Evolutionary conservation across 2,888 invertebrate genomes (phyloP), one percentile per base, ranked within the genome.

Genomic region (Syrista parreyssii): DNA sequence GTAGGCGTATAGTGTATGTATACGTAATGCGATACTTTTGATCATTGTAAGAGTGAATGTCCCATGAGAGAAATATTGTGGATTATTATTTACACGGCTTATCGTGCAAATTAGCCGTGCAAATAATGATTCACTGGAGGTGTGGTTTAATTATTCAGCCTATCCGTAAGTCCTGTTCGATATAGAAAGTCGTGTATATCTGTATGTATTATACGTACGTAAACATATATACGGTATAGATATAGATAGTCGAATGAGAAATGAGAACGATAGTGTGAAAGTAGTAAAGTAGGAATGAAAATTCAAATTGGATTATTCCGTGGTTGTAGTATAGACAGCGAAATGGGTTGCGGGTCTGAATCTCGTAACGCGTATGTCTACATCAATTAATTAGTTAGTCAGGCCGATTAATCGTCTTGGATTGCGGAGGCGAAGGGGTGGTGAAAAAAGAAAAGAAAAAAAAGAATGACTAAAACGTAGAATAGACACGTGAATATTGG

Each of bases 71-170:
- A 79, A 76, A 81, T 71, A 79, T 80, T 79, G 74, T 78, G 80
- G 79, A 81, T 81, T 80, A 81, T 82, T 82, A 82, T 82, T 82
- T 76, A 75, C 78, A 74, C 78, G 84, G 80, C 80, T 79, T 80
- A 80, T 79, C 76, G 76, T 73, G 80, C 69, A 79, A 80, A 80
- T 80, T 76, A 80, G 76, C 73, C 73, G 79, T 74, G 71, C 76
- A 73, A 79, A 76, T 77, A 71, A 75, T 74, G 80, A 76, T 76
- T 76, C 76, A 79, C 76, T 79, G 73, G 72, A 76, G 75, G 68
- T 76, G 40, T 73, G 73, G 68, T 68, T 76, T 69, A 76, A 76
- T 76, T 76, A 34, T 55, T 76, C 35, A 33, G 71, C 71, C 71
- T 71, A 55, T 55, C 55, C 55, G 15, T 55, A 55, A 55, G 55